These are phyloP conservation scores for Phyllostomus hastatus DNA, from an alignment of 2,113 vertebrate species.

Conservation along the genomic window DNA sequence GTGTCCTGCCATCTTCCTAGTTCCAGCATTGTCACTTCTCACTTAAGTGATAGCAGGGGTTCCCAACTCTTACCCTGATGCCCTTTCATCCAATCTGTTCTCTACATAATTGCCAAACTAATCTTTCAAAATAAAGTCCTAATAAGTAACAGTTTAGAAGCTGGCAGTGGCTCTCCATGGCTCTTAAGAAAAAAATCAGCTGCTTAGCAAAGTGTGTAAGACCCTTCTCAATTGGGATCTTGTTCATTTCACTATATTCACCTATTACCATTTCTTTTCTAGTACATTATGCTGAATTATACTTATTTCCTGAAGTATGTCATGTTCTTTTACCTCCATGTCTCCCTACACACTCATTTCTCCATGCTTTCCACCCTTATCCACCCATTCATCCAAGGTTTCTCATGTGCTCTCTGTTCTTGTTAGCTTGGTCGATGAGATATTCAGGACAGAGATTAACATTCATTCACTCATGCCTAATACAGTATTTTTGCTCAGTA, in stretches of 20 bases:
- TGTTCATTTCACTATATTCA: not conserved
- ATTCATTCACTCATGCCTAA: not conserved
- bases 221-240: not conserved
- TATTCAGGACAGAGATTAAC: not conserved
- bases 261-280: not conserved
- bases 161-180: not conserved
- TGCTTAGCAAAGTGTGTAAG: not conserved
- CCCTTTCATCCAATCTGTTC: not conserved
- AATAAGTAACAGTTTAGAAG: not conserved
- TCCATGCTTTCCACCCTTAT: not conserved
- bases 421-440: not conserved
- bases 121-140: not conserved
- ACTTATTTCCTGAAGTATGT: not conserved
- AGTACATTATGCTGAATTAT: not conserved
- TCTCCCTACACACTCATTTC: not conserved
- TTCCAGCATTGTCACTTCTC: not conserved
- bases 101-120: not conserved
- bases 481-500: not conserved
- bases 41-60: not conserved
- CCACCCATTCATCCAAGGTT: not conserved
- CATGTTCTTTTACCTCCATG: not conserved
- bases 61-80: not conserved
- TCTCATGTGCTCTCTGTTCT: not conserved
- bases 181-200: not conserved
- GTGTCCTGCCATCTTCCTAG: not conserved